Evolutionary conservation across 2,113 vertebrate genomes (phyloP).

Genomic region (Ellobius talpinus): DNA sequence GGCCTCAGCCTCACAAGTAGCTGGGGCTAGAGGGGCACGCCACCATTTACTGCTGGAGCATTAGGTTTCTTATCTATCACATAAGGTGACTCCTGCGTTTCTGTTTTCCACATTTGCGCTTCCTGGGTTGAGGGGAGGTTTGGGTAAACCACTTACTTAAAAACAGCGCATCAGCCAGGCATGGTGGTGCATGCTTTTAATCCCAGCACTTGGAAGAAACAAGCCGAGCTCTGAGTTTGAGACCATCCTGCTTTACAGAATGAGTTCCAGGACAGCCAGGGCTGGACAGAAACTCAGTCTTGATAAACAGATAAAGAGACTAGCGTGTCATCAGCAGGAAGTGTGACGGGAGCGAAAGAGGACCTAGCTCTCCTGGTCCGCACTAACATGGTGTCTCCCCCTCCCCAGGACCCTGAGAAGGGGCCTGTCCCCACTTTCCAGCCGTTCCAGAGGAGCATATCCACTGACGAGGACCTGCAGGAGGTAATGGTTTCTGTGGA

Average conservation of each 20-base stretch:
- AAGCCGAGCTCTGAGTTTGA: not conserved
- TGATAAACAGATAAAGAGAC: not conserved
- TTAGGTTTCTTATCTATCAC: not conserved
- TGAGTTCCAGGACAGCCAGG: not conserved
- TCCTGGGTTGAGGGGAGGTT: not conserved
- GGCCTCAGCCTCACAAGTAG: not conserved
- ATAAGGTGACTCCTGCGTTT: not conserved
- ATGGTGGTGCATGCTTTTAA: not conserved
- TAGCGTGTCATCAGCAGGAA: not conserved
- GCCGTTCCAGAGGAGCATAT: conserved; percentile 94
- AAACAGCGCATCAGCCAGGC: too few relatives aligned
- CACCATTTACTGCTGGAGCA: not conserved
- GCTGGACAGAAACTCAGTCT: not conserved
- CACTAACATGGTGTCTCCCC: not conserved
- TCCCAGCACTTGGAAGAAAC: not conserved
- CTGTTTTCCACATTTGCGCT: not conserved
- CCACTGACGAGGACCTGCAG: conserved; percentile 91
- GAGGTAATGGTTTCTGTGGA: conserved; percentile 86
- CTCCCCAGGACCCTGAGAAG: conserved; percentile 93
- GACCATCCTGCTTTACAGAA: not conserved
- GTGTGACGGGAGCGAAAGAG: not conserved
- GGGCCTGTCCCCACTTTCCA: conserved; percentile 92
- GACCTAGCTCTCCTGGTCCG: not conserved
- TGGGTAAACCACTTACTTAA: not conserved
- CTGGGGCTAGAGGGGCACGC: not conserved